Conservation (phyloP, 2,797 vertebrate genomes). For the Syndactyla subalaris region DNA sequence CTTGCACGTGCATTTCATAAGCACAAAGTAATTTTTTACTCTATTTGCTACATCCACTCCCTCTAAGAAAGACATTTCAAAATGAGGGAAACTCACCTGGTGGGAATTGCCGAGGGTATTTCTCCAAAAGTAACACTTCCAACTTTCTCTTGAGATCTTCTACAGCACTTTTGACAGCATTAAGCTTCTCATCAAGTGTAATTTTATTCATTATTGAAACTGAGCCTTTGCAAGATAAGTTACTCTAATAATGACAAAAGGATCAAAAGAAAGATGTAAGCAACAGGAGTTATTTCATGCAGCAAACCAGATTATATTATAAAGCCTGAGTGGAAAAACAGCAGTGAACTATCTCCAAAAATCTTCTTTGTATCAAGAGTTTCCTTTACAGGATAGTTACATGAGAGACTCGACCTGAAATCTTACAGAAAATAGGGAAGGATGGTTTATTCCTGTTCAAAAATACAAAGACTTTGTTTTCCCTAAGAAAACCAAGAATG, state of each 20-base stretch:
- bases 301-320: neutral
- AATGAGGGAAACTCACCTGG: conserved; percentile 35
- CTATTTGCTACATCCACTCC: neutral
- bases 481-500: neutral
- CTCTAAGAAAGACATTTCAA: neutral
- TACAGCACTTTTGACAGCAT: conserved; percentile 32
- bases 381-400: neutral
- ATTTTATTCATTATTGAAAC: neutral
- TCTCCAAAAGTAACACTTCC: conserved; percentile 15
- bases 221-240: neutral
- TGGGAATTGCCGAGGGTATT: neutral
- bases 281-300: neutral
- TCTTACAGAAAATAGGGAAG: neutral
- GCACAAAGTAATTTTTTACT: neutral
- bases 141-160: conserved; percentile 64
- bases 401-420: neutral
- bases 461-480: neutral
- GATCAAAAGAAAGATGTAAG: neutral
- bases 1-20: neutral
- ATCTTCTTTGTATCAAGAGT: neutral
- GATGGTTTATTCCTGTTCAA: neutral
- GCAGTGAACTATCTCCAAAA: neutral
- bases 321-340: neutral
- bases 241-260: conserved; percentile 26
- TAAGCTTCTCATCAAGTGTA: conserved; percentile 31